Conservation (phyloP, 2,797 vertebrate species). For the Selene dorsalis region DNA sequence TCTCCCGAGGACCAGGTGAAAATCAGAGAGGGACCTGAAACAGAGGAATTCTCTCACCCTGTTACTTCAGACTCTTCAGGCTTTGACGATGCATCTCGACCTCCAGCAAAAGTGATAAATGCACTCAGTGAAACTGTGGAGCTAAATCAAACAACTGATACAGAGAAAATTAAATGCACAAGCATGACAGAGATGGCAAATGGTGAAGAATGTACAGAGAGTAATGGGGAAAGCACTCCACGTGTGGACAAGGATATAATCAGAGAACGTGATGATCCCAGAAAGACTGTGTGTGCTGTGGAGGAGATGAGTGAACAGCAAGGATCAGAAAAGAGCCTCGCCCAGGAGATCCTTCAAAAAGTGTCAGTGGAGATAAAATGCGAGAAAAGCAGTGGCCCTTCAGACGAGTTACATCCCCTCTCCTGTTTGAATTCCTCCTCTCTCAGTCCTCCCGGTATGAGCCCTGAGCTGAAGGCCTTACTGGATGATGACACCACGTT, state of each 20-base stretch:
- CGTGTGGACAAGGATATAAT: slow-evolving; percentile 61
- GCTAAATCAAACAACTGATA: slow-evolving; percentile 35
- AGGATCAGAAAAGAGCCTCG: slow-evolving; percentile 64
- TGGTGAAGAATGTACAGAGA: slow-evolving; percentile 51
- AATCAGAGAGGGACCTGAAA: slow-evolving; percentile 55
- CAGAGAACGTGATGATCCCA: slow-evolving; percentile 56
- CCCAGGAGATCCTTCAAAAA: slow-evolving; percentile 74
- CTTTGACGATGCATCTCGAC: slow-evolving; percentile 51
- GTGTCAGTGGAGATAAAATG: slow-evolving; percentile 78
- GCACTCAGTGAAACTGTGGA: slow-evolving; percentile 40
- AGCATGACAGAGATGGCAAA: slow-evolving; percentile 56
- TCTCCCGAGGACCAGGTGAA: slow-evolving; percentile 57
- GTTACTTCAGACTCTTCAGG: slow-evolving; percentile 52
- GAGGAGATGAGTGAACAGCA: slow-evolving; percentile 65
- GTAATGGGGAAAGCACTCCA: slow-evolving; percentile 45
- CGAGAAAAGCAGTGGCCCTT: slow-evolving; percentile 69
- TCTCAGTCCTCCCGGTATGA: slow-evolving; percentile 71
- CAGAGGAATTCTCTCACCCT: slow-evolving; percentile 57
- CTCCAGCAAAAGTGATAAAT: slow-evolving; percentile 58
- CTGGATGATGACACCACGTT: slow-evolving; percentile 91
- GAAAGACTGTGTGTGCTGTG: neutral
- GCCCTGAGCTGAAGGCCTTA: slow-evolving; percentile 82
- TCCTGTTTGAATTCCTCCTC: slow-evolving; percentile 71
- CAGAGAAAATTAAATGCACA: slow-evolving; percentile 31
- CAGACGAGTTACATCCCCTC: slow-evolving; percentile 62